Conservation (phyloP, 2,113 vertebrate genomes). For the Eulacestoma nigropectus region DNA sequence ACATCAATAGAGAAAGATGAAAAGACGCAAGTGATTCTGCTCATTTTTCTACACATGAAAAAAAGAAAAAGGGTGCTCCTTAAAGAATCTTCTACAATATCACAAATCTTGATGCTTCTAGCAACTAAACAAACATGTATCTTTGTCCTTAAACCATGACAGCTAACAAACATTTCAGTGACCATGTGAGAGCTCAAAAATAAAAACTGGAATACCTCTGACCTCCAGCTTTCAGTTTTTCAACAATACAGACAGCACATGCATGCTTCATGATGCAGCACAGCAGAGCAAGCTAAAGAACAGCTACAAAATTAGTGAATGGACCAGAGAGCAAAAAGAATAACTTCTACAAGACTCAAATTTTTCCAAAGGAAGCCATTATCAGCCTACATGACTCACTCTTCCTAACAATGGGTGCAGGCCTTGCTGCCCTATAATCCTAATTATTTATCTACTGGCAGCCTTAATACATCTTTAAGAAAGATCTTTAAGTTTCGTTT, state of each 20-base stretch:
- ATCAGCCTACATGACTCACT: background rate
- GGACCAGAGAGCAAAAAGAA: background rate
- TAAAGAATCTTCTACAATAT: background rate
- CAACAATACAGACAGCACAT: background rate
- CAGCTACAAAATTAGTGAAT: background rate
- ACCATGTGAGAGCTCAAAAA: background rate
- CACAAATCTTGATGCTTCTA: background rate
- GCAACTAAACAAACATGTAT: background rate
- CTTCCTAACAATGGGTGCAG: background rate
- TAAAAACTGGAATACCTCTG: background rate
- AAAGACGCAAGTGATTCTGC: background rate
- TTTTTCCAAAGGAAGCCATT: background rate
- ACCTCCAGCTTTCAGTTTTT: background rate
- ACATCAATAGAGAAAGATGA: background rate
- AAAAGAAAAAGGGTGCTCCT: background rate
- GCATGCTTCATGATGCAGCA: background rate
- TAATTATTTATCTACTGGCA: background rate
- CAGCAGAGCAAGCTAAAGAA: background rate
- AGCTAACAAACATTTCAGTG: background rate
- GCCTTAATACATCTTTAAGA: background rate
- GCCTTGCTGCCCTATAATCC: background rate
- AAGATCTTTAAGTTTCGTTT: background rate
- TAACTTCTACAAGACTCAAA: background rate
- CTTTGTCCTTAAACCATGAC: background rate
- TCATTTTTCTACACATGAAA: background rate